phyloP scores from a whole-genome alignment of 2,113 vertebrate species.

The Cinclus cinclus region DNA sequence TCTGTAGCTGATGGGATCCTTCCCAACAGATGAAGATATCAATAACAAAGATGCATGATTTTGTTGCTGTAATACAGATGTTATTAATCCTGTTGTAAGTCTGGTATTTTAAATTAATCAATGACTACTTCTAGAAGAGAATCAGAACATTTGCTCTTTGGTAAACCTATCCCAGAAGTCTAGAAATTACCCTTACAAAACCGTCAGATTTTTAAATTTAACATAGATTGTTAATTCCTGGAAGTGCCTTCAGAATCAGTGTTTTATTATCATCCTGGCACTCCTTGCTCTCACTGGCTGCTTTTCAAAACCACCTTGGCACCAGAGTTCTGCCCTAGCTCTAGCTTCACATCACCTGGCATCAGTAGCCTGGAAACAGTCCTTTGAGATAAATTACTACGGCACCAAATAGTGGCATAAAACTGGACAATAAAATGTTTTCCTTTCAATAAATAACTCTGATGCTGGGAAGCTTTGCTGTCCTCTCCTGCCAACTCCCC shows the following conservation, averaged over 20 bases:
- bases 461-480: constrained; percentile 12
- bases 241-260: background rate
- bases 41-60: background rate
- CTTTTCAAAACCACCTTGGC: constrained; percentile 62
- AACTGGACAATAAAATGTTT: constrained; percentile 22
- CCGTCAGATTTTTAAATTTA: constrained; percentile 43
- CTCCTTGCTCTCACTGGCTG: background rate
- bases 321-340: constrained; percentile 4
- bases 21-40: background rate
- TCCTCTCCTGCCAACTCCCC: background rate
- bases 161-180: background rate
- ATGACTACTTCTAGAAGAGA: background rate
- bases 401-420: constrained; percentile 25
- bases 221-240: constrained; percentile 21
- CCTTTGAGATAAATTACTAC: constrained; percentile 49
- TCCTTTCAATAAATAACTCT: constrained; percentile 45
- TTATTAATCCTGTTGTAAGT: background rate
- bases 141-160: background rate
- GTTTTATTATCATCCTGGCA: constrained; percentile 58
- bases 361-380: constrained; percentile 27
- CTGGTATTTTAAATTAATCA: background rate
- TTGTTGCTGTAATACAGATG: background rate
- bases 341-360: constrained; percentile 62
- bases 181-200: constrained; percentile 12
- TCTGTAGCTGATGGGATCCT: background rate